A percentile compares a stretch with the other conserved stretches of the same genome.
Conservation (phyloP, 2,113 vertebrate genomes). For the Macaca mulatta region DNA sequence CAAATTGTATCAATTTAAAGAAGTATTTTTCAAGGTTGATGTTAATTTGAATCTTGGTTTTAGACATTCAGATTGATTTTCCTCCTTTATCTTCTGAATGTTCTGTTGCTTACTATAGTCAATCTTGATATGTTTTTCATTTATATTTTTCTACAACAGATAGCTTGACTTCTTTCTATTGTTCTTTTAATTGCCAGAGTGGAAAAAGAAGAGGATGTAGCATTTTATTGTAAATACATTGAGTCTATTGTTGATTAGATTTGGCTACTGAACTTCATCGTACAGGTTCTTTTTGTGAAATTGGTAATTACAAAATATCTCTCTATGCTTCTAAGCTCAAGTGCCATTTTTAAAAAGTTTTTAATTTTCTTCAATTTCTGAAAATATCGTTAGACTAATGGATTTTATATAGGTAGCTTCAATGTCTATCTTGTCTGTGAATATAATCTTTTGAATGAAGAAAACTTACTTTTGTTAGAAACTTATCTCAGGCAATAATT, state of each 20-base stretch:
- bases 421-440: background rate
- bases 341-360: background rate
- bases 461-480: background rate
- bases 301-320: background rate
- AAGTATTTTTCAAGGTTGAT: background rate
- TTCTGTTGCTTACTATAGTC: conserved; percentile 19
- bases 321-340: background rate
- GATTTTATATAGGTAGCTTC: background rate
- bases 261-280: background rate
- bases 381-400: background rate
- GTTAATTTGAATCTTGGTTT: conserved; percentile 31
- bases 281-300: background rate
- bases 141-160: conserved; percentile 45
- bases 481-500: background rate
- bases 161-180: background rate
- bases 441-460: background rate
- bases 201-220: background rate
- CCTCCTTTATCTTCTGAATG: conserved; percentile 33
- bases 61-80: conserved; percentile 48
- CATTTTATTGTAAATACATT: background rate
- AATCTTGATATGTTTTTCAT: conserved; percentile 35
- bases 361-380: background rate
- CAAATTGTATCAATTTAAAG: background rate
- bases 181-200: background rate
- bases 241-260: background rate